Percentiles rank a stretch among this genome's conserved stretches.
Conservation (phyloP, 1,140 invertebrate species). For the Hetaerina americana region DNA sequence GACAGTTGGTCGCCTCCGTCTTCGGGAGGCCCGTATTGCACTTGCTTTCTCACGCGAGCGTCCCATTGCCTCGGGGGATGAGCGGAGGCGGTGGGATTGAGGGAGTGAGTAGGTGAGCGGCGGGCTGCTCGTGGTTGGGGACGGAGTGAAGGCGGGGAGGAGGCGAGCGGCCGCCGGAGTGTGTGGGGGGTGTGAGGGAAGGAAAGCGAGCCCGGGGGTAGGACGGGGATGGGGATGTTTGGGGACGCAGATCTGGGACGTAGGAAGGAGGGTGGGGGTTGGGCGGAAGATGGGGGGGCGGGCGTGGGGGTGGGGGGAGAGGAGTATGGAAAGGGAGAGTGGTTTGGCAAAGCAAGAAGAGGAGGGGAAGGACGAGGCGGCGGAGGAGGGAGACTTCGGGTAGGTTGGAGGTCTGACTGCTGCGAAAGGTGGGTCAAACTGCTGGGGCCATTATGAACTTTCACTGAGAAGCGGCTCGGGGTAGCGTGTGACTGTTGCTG, state of each 20-base stretch:
- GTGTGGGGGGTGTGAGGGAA: neutral
- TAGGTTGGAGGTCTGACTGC: neutral
- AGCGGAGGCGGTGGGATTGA: neutral
- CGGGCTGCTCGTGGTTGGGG: neutral
- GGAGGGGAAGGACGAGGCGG: neutral
- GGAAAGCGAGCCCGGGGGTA: neutral
- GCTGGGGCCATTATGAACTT: neutral
- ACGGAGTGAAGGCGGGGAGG: neutral
- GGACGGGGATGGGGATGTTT: neutral
- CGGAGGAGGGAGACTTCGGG: neutral
- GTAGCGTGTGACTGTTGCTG: neutral
- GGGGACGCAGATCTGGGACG: neutral
- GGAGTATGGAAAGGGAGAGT: neutral
- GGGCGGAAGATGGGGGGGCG: neutral
- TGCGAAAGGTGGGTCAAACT: neutral
- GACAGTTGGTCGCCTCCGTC: no score
- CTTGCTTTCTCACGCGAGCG: no score
- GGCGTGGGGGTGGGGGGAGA: neutral
- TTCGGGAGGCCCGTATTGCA: neutral
- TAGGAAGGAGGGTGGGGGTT: neutral
- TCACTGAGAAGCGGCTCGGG: no score
- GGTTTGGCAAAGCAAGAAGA: neutral
- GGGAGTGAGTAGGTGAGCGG: neutral
- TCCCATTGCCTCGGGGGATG: neutral
- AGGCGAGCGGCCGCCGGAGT: neutral